Base-by-base conservation (phyloP, 1,140 invertebrate species). In the Lepidotrigona ventralis region DNA sequence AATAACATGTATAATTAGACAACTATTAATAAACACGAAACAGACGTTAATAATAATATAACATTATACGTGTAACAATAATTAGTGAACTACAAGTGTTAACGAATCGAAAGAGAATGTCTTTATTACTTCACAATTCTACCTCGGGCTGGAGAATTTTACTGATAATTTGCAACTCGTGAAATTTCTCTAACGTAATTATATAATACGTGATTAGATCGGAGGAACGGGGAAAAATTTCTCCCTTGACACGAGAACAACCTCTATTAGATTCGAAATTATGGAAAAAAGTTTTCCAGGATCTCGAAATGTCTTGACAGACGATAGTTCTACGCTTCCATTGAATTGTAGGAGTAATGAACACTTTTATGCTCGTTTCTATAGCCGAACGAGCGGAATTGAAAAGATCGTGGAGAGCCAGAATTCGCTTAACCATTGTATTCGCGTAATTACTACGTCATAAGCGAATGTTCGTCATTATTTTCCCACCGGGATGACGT, bases 401-500 rank as follows among this genome's bases (percentile, higher is more conserved):
- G 60, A 17, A 53, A 75, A 33, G 12, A 17, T 19, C 14, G 56
- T 46, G 2, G 73, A 60, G 73, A 63, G 46, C 9, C 17, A 76
- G 73, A 23, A 76, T 63, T 33, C 56, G 15, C 58, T 39, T 63
- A 76, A 76, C 63, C 73, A 54, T 64, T 46, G 19, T 46, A 64
- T 77, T 77, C 75, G 46, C 26, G 46, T 77, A 77, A 77, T 77
- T 77, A 66, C 60, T 21, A 21, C 29, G 63, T 66, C 75, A 66
- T 77, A 68, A 77, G 66, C 63, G 75, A 77, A 54, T 51, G 17
- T 77, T 77, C 75, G 75, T 77, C 63, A 68, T 66, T 77, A 66
- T 77, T 66, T 66, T 68, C 46, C 46, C 63, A 33, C n/a, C 17
- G 66, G 53, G 54, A 53, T 54, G 58, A 76, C n/a, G 63, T 64